phyloP scores from a whole-genome alignment of 1,140 invertebrate species.

The Ladona fulva region DNA sequence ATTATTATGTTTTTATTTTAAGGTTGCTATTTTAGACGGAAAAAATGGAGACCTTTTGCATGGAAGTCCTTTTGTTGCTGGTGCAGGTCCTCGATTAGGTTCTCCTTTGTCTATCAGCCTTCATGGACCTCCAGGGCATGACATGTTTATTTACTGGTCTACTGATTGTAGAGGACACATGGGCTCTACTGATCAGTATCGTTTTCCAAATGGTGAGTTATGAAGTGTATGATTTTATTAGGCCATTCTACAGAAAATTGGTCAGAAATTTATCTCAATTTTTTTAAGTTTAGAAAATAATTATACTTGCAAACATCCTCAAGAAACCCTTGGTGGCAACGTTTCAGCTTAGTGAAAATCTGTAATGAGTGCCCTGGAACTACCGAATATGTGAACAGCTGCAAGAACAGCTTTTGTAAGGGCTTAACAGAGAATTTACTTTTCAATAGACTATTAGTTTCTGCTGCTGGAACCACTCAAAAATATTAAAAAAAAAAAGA shows the following conservation, averaged over 20 bases:
- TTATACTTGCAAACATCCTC: too few species aligned
- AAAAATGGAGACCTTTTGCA: slow-evolving; percentile 51
- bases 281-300: too few species aligned
- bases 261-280: not conserved
- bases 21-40: slow-evolving; percentile 59
- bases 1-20: slow-evolving; percentile 20
- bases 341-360: too few species aligned
- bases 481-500: too few species aligned
- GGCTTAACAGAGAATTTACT: too few species aligned
- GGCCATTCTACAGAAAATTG: too few species aligned
- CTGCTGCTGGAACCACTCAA: too few species aligned
- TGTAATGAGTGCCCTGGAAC: too few species aligned
- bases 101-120: slow-evolving; percentile 46
- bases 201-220: not conserved
- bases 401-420: too few species aligned
- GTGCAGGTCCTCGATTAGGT: slow-evolving; percentile 50
- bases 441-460: too few species aligned
- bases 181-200: not conserved
- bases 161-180: slow-evolving; percentile 46
- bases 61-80: slow-evolving; percentile 48
- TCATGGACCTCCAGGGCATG: slow-evolving; percentile 50
- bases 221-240: not conserved
- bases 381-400: too few species aligned
- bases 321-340: too few species aligned
- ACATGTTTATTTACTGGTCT: slow-evolving; percentile 67